phyloP scores from a whole-genome alignment of 2,113 vertebrate species.

The Vimba vimba region DNA sequence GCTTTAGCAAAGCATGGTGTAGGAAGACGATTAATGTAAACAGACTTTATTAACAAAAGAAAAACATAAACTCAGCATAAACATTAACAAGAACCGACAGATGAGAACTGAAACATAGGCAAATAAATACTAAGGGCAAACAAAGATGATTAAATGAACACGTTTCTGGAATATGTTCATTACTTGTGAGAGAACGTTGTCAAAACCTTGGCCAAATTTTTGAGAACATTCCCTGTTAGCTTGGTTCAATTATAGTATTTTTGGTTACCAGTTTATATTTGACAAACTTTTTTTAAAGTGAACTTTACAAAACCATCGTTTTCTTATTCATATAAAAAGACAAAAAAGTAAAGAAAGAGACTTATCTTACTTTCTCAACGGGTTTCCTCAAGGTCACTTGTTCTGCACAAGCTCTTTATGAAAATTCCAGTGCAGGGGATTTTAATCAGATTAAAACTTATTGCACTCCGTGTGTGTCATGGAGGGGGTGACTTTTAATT shows the following conservation, averaged over 20 bases:
- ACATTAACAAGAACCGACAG: no score
- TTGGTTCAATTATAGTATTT: background rate
- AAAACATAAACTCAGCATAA: no score
- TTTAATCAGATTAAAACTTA: slow-evolving; percentile 35
- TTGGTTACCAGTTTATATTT: background rate
- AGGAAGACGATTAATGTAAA: no score
- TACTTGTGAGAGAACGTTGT: background rate
- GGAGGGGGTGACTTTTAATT: background rate
- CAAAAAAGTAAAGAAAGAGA: background rate
- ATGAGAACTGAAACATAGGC: no score
- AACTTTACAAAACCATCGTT: background rate
- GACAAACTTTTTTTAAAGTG: background rate
- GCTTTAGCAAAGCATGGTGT: no score
- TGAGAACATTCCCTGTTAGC: no score
- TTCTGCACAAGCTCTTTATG: slow-evolving; percentile 48
- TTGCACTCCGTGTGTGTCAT: background rate
- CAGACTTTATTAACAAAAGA: no score
- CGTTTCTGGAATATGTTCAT: no score
- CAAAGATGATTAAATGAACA: no score
- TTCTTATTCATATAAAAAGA: background rate
- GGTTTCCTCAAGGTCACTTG: slow-evolving; percentile 26
- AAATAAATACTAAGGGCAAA: no score
- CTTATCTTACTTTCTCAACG: background rate
- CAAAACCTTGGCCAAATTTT: no score
- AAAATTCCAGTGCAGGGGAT: slow-evolving; percentile 47